phyloP scores from a whole-genome alignment of 2,888 invertebrate species.

The Actias luna region DNA sequence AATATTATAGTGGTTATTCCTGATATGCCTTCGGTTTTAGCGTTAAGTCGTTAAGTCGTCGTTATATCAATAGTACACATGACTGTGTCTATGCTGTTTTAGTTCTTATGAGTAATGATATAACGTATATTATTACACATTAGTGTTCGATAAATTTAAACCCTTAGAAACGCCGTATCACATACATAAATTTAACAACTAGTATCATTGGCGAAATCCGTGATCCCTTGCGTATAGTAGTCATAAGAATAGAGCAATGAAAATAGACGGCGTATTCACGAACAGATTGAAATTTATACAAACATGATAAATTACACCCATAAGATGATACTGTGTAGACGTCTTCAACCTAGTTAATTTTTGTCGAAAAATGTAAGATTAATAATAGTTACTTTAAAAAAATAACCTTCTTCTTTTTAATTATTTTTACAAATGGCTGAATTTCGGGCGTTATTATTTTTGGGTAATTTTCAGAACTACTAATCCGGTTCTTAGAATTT shows the following conservation, averaged over 20 bases:
- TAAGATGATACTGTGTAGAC: not conserved
- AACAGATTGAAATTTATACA: not conserved
- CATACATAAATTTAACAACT: not conserved
- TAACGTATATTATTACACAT: not conserved
- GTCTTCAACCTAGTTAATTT: not conserved
- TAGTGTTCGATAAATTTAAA: not conserved
- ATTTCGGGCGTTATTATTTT: too few species aligned
- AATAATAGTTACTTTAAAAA: not conserved
- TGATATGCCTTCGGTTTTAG: slow-evolving; percentile 33
- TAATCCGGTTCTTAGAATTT: too few species aligned
- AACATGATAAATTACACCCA: not conserved
- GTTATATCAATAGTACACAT: slow-evolving; percentile 30
- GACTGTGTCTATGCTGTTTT: slow-evolving; percentile 26
- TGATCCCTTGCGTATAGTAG: not conserved
- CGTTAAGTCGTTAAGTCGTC: slow-evolving; percentile 29
- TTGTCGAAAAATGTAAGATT: not conserved
- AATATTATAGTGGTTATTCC: slow-evolving; percentile 27
- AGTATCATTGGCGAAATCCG: slow-evolving; percentile 2
- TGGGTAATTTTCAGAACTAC: too few species aligned
- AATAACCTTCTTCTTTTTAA: too few species aligned
- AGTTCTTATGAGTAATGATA: slow-evolving; percentile 17
- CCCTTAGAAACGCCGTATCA: not conserved
- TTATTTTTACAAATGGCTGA: too few species aligned
- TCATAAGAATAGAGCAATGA: not conserved
- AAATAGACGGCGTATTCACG: slow-evolving; percentile 1